Evolutionary conservation across 2,113 vertebrate genomes (phyloP).

Genomic region (Euleptes europaea): DNA sequence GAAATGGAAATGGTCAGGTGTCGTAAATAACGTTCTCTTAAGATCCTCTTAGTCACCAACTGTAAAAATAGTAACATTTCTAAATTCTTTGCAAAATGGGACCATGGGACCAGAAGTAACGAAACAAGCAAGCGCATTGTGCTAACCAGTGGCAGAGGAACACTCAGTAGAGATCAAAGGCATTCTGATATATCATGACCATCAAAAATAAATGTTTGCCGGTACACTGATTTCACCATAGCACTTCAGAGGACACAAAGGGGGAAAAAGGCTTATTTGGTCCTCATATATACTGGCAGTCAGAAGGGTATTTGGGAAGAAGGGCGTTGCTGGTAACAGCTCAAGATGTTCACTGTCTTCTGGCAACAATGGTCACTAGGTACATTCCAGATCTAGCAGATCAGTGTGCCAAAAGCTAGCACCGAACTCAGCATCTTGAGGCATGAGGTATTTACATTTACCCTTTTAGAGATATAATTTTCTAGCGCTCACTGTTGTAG

Average conservation of each 20-base stretch:
- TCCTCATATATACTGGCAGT: neutral
- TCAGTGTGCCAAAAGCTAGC: too few relatives aligned
- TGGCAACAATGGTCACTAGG: too few relatives aligned
- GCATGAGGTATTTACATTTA: too few relatives aligned
- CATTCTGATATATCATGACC: rapidly evolving
- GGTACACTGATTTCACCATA: neutral
- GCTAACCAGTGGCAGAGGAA: neutral
- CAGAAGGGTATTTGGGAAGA: neutral
- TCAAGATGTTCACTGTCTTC: neutral
- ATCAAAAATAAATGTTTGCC: neutral
- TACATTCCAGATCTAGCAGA: too few relatives aligned
- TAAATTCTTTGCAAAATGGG: neutral
- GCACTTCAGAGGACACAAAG: neutral
- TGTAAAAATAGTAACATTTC: too few relatives aligned
- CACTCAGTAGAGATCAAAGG: neutral
- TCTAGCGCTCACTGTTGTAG: too few relatives aligned
- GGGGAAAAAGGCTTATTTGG: neutral
- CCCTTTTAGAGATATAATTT: too few relatives aligned
- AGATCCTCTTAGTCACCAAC: neutral
- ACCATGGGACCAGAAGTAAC: neutral
- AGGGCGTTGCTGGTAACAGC: neutral
- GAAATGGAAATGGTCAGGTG: neutral
- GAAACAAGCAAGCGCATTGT: neutral
- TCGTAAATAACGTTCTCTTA: neutral
- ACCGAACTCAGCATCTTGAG: too few relatives aligned